Evolutionary conservation across 2,113 vertebrate species (phyloP).

Genomic region (Orycteropus afer): DNA sequence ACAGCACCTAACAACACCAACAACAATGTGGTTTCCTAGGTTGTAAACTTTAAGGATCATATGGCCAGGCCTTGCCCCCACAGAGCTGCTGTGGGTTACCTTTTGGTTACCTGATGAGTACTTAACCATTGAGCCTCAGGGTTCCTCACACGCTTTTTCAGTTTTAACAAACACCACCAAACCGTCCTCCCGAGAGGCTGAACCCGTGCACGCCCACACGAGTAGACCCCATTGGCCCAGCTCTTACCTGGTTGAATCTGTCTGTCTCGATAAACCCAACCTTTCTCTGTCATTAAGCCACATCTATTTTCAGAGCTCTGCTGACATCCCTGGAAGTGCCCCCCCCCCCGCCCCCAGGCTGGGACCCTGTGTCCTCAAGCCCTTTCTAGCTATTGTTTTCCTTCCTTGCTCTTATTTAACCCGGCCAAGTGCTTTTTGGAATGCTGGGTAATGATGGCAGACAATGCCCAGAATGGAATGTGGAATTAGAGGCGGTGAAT

Average conservation of each 20-base stretch:
- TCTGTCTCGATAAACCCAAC: not conserved
- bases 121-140: not conserved
- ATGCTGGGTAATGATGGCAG: conserved; percentile 62
- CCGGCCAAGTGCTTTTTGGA: conserved; percentile 54
- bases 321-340: not conserved
- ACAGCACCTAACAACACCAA: not conserved
- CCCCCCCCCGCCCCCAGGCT: not conserved
- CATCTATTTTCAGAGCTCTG: conserved; percentile 54
- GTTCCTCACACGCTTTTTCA: not conserved
- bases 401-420: conserved; percentile 26
- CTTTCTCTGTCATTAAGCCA: not conserved
- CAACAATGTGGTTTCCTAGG: not conserved
- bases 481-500: conserved; percentile 10
- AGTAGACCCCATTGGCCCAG: not conserved
- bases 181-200: not conserved
- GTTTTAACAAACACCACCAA: not conserved
- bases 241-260: not conserved
- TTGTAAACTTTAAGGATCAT: not conserved
- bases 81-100: not conserved
- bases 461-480: not conserved
- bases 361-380: conserved; percentile 8
- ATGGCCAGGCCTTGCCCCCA: not conserved
- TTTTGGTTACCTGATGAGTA: not conserved
- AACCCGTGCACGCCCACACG: not conserved
- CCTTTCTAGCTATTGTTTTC: conserved; percentile 29